A percentile compares a stretch with the other conserved stretches of the same genome.
Conservation (phyloP, 2,113 vertebrate genomes). For the Nothoprocta perdicaria region DNA sequence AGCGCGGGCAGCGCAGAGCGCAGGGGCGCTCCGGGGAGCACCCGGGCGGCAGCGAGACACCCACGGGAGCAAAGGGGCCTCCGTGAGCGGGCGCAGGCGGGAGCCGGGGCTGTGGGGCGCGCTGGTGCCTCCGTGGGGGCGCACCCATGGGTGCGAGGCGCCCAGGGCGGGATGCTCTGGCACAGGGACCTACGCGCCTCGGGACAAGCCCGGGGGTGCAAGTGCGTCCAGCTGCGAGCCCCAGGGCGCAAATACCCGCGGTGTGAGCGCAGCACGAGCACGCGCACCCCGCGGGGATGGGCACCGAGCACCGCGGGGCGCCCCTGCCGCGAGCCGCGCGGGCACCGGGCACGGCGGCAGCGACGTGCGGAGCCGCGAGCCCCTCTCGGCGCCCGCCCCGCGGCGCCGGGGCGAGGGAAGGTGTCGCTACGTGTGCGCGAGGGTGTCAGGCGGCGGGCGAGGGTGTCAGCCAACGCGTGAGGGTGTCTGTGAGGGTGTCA, state of each 20-base stretch:
- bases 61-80: background rate
- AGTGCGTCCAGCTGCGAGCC: background rate
- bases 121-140: background rate
- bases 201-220: rapidly evolving
- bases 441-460: background rate
- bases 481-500: background rate
- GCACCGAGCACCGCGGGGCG: too few relatives aligned
- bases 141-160: background rate
- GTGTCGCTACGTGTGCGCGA: too few relatives aligned
- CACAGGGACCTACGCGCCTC: background rate
- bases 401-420: too few relatives aligned
- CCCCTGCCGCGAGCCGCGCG: too few relatives aligned
- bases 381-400: too few relatives aligned
- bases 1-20: background rate
- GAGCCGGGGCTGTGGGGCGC: background rate
- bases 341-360: too few relatives aligned
- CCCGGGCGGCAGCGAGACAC: background rate
- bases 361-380: too few relatives aligned
- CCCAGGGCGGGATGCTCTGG: background rate
- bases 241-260: background rate
- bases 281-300: too few relatives aligned
- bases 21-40: background rate
- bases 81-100: background rate
- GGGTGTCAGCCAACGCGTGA: background rate
- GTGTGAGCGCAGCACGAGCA: background rate